A percentile compares a stretch with the other conserved stretches of the same genome.
These are phyloP conservation scores for Alexandromys fortis DNA, from an alignment of 2,113 vertebrate genomes.

Conservation along the genomic window DNA sequence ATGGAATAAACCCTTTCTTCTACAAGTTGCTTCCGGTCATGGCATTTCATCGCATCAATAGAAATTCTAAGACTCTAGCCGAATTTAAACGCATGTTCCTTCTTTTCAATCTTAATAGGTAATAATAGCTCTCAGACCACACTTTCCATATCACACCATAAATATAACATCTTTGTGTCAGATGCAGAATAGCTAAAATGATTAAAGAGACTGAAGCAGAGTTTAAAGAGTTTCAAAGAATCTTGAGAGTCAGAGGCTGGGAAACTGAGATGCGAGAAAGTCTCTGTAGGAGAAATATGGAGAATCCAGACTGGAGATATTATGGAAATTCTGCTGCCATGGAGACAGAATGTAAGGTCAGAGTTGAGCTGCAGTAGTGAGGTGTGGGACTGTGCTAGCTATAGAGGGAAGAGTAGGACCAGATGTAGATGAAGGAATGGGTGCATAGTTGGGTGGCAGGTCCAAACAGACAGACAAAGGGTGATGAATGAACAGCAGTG, in stretches of 20 bases:
- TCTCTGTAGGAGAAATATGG: background rate
- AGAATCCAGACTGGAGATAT: background rate
- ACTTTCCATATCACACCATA: background rate
- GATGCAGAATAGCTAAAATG: background rate
- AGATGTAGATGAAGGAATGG: background rate
- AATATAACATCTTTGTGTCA: background rate
- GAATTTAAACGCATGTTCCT: background rate
- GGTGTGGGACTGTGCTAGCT: background rate
- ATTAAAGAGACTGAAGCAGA: background rate
- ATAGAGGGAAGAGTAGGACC: background rate
- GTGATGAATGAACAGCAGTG: background rate
- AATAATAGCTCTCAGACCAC: background rate
- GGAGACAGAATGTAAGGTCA: background rate
- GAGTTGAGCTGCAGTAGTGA: too few relatives aligned
- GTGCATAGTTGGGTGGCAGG: background rate
- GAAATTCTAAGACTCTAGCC: background rate
- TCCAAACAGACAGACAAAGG: background rate
- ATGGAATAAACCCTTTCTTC: background rate
- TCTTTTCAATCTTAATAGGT: background rate
- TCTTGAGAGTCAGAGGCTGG: background rate
- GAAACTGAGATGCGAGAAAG: background rate
- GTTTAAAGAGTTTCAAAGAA: background rate
- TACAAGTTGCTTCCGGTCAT: background rate
- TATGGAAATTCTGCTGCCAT: background rate
- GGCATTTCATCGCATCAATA: background rate